phyloP scores from a whole-genome alignment of 2,888 invertebrate species.

The Pyrrhosoma nymphula region DNA sequence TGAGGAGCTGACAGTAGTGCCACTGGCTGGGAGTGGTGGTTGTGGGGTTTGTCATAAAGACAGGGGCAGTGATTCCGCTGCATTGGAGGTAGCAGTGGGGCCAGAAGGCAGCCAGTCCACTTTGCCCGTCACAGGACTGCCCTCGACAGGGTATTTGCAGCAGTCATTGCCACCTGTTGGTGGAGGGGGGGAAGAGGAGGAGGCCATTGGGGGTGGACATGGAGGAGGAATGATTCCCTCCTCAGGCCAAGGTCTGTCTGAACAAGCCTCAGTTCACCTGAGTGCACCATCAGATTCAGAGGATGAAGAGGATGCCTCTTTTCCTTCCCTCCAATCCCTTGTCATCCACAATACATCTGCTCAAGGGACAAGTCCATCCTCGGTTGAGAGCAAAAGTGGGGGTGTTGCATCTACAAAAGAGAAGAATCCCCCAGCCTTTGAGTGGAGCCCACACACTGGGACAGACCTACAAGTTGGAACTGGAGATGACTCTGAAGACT shows the following conservation, averaged over 20 bases:
- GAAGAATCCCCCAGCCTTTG: background rate
- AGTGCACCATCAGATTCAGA: background rate
- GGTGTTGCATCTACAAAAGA: background rate
- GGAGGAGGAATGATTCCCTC: background rate
- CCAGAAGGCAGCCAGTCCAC: background rate
- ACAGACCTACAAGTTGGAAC: background rate
- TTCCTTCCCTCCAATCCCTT: conserved; percentile 40
- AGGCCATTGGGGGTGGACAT: background rate
- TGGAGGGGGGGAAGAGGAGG: too few relatives aligned
- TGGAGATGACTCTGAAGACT: conserved; percentile 20
- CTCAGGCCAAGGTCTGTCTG: background rate
- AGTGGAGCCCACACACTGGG: background rate
- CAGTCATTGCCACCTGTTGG: too few relatives aligned
- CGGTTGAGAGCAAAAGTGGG: background rate
- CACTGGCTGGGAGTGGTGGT: background rate
- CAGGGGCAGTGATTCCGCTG: background rate
- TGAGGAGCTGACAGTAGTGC: background rate
- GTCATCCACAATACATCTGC: background rate
- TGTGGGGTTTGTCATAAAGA: background rate
- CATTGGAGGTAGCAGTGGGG: background rate
- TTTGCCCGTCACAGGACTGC: background rate
- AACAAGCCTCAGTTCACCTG: too few relatives aligned
- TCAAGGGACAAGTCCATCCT: background rate
- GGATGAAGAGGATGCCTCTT: conserved; percentile 33
- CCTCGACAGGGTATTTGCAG: background rate